phyloP scores from a whole-genome alignment of 2,113 vertebrate species.

The Seriola dumerili region DNA sequence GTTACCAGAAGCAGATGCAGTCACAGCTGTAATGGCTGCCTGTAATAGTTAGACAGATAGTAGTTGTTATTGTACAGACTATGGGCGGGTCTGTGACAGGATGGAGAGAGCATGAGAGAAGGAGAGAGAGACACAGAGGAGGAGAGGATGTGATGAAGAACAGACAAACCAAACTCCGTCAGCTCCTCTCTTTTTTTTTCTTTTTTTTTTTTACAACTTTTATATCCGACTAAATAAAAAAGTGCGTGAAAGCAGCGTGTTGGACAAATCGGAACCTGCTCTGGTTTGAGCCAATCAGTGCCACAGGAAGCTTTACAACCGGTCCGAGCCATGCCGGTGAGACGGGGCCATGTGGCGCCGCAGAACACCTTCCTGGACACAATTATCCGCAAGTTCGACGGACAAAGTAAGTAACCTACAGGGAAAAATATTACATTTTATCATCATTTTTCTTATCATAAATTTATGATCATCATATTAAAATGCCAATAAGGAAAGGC shows the following conservation, averaged over 20 bases:
- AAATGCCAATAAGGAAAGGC: no score
- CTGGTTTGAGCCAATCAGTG: neutral
- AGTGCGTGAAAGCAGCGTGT: neutral
- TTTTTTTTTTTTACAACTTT: neutral
- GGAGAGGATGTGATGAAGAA: neutral
- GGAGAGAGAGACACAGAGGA: neutral
- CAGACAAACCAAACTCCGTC: neutral
- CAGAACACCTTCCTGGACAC: constrained; percentile 95
- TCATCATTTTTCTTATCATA: no score
- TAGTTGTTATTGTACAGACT: neutral
- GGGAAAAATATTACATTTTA: no score
- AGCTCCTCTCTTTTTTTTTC: no score
- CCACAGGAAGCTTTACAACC: neutral
- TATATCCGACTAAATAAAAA: neutral
- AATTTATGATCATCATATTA: no score
- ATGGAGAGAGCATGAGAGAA: neutral
- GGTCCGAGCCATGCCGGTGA: constrained; percentile 87
- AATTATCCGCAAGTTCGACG: constrained; percentile 94
- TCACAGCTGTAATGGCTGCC: no score
- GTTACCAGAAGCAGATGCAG: neutral
- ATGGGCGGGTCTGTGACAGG: constrained; percentile 18
- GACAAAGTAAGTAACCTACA: constrained; percentile 87
- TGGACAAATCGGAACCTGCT: neutral
- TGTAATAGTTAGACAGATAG: no score
- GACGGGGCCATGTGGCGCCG: constrained; percentile 91